Evolutionary conservation across 2,888 invertebrate genomes (phyloP), one percentile per base, ranked within the genome.

Genomic region (Caenorhabditis sp.): DNA sequence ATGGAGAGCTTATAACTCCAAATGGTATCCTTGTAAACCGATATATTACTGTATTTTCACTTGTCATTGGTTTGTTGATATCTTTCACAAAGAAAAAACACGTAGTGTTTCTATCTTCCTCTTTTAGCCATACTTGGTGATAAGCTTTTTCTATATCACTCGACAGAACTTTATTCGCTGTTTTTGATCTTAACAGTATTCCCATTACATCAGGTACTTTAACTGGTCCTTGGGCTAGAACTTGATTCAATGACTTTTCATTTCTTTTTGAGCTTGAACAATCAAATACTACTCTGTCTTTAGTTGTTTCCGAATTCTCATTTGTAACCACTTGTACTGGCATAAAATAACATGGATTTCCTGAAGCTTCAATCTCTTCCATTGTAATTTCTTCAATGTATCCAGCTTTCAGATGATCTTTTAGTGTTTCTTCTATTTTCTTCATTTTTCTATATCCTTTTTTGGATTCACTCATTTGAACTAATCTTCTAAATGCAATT

Each of bases 51-150:
- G 81, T 37, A 61, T 83, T 83, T 8, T 76, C 59, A 1, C 21
- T 12, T 1, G 55, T 43, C 0, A 64, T 58, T 8, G 65, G 69
- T 17, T 60, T 54, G 1, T 12, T 50, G 10, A 24, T 1, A 37
- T 83, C 77, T n/a, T 70, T 70, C 0, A 77, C 31, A 78, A 78
- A 82, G n/a, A 81, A 31, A 24, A 83, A 69, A 4, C 76, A 58
- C 0, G 76, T 69, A 0, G 58, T 54, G 31, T 82, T 67, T n/a
- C 81, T 31, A 49, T 75, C 76, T 24, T 60, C 21, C n/a, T 55
- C 36, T 4, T 68, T 57, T 4, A 84, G 51, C 8, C 23, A 31
- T 1, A 84, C 54, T 37, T 69, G 69, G 23, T 78, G 78, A 62
- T 83, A n/a, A n/a, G n/a, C n/a, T n/a, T n/a, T n/a, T n/a, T n/a